phyloP scores from a whole-genome alignment of 2,113 vertebrate genomes.

The Salvator merianae region DNA sequence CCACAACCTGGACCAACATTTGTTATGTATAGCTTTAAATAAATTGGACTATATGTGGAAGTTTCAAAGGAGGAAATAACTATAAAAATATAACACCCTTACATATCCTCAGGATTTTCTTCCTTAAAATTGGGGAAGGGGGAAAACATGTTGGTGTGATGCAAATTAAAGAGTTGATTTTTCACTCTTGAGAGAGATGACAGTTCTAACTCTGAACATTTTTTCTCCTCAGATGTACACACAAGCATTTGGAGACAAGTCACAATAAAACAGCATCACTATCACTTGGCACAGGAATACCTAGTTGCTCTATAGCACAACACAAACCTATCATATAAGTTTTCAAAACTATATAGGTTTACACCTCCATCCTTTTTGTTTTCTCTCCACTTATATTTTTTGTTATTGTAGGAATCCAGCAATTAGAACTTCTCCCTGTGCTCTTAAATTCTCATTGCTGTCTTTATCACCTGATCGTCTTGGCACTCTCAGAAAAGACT shows the following conservation, averaged over 20 bases:
- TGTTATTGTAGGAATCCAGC: constrained; percentile 30
- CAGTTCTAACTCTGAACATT: background rate
- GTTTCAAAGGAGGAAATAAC: background rate
- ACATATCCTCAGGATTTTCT: background rate
- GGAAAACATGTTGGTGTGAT: background rate
- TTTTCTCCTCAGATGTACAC: background rate
- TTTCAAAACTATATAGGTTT: constrained; percentile 32
- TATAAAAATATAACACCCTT: background rate
- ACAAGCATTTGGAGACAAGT: background rate
- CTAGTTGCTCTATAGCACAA: constrained; percentile 5
- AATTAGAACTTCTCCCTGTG: background rate
- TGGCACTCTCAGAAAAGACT: background rate
- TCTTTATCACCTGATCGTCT: constrained; percentile 1
- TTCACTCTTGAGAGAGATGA: background rate
- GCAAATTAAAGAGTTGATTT: background rate
- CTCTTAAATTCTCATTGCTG: background rate
- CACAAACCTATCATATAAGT: constrained; percentile 16
- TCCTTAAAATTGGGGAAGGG: background rate
- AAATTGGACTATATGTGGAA: background rate
- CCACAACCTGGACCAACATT: too few relatives aligned
- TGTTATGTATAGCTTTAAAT: background rate
- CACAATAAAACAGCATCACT: background rate
- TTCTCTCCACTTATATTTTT: constrained; percentile 33
- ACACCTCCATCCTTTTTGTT: constrained; percentile 27
- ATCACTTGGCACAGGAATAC: constrained; percentile 19